Evolutionary conservation across 2,113 vertebrate species (phyloP).

Genomic region (Emydura subglobosa): DNA sequence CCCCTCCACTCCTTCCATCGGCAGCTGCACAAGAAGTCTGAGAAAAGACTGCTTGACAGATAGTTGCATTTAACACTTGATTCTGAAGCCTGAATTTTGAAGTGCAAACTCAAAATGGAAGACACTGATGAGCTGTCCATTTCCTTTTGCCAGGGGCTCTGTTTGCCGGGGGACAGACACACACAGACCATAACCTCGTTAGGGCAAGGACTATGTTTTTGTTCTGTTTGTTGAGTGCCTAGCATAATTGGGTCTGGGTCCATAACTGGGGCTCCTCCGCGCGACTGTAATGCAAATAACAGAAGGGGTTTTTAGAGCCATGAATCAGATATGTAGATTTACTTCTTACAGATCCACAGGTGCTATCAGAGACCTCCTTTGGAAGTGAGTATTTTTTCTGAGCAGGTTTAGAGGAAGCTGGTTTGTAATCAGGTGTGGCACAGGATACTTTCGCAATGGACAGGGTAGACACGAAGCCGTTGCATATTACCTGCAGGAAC

Average conservation of each 20-base stretch:
- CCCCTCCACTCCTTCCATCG: not conserved
- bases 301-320: not conserved
- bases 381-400: not conserved
- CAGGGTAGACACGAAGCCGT: not conserved
- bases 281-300: accelerated
- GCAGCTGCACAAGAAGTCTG: conserved; percentile 8
- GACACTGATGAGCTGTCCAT: not conserved
- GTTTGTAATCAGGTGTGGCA: not conserved
- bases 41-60: not conserved
- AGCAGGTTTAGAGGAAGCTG: not conserved
- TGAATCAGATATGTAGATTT: not conserved
- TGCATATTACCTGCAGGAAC: not conserved
- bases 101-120: not conserved
- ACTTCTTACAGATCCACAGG: accelerated
- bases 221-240: not conserved
- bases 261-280: accelerated
- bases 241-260: accelerated
- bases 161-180: not conserved
- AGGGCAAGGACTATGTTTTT: not conserved
- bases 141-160: not conserved
- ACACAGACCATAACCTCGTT: not conserved
- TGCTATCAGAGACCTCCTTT: not conserved
- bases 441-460: not conserved
- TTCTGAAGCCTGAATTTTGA: not conserved
- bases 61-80: not conserved